Evolutionary conservation across 64 coral and sea anemone species (phyloP).

Genomic region (Anthopleura sola): DNA sequence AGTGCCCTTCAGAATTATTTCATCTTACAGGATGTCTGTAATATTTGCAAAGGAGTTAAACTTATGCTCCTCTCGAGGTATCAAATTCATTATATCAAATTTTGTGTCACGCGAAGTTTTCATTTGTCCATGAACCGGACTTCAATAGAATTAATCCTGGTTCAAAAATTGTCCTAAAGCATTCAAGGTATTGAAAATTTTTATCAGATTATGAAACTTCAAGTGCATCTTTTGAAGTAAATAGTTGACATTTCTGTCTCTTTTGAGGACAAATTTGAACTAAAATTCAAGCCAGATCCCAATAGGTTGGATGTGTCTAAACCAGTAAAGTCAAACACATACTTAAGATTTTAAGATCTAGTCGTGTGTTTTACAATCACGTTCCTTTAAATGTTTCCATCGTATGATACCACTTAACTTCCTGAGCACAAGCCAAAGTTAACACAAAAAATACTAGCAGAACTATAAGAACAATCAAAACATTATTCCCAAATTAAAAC

Average conservation of each 20-base stretch:
- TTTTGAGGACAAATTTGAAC: background rate
- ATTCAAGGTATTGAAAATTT: background rate
- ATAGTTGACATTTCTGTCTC: background rate
- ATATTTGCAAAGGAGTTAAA: background rate
- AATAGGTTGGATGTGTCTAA: background rate
- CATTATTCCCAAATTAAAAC: background rate
- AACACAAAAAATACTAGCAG: background rate
- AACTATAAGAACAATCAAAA: background rate
- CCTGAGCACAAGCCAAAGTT: background rate
- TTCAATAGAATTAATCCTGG: background rate
- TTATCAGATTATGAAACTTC: background rate
- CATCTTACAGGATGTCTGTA: background rate
- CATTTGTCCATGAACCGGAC: no score
- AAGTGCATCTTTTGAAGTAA: no score
- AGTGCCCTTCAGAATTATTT: background rate
- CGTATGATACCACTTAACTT: background rate
- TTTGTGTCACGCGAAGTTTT: background rate
- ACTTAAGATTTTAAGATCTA: background rate
- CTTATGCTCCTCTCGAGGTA: background rate
- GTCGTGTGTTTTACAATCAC: background rate
- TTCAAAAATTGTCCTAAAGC: background rate
- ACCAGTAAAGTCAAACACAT: background rate
- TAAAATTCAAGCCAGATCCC: background rate
- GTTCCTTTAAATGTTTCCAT: background rate
- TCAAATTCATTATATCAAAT: constrained; percentile 9